Conservation (phyloP, 1,140 invertebrate species). For the Drosophila burlai region DNA sequence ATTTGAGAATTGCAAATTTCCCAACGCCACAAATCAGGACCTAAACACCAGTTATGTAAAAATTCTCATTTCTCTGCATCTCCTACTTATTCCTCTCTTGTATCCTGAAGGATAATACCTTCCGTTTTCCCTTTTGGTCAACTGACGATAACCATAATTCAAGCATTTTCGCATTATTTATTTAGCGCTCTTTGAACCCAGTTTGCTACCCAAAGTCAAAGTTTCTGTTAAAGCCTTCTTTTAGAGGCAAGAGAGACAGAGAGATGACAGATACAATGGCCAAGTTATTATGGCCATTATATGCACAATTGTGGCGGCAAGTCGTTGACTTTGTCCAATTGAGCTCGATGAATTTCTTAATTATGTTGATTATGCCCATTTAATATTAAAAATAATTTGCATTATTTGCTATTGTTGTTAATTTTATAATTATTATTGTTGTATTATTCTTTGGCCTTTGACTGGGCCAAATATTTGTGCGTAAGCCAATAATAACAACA, state of each 20-base stretch:
- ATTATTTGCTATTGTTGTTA: slow-evolving; percentile 37
- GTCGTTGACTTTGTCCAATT: slow-evolving; percentile 71
- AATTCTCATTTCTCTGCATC: background rate
- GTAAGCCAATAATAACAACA: slow-evolving; percentile 1
- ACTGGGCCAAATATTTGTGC: slow-evolving; percentile 40
- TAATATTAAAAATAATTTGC: slow-evolving; percentile 47
- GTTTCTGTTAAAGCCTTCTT: slow-evolving; percentile 9
- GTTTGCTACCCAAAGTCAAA: slow-evolving; percentile 11
- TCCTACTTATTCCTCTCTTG: background rate
- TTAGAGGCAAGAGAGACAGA: background rate
- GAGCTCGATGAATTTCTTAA: slow-evolving; percentile 75
- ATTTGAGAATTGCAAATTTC: background rate
- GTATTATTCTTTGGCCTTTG: slow-evolving; percentile 20
- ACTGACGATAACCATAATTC: slow-evolving; percentile 23
- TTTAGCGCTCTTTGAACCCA: slow-evolving; percentile 33
- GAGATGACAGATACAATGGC: slow-evolving; percentile 16
- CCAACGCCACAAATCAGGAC: background rate
- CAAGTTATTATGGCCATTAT: slow-evolving; percentile 24
- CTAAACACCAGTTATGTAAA: background rate
- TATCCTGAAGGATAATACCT: slow-evolving; percentile 1
- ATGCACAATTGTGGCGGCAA: slow-evolving; percentile 8
- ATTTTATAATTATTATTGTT: slow-evolving; percentile 41
- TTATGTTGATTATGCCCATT: slow-evolving; percentile 48
- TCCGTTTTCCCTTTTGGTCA: slow-evolving; percentile 1
- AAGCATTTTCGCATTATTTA: slow-evolving; percentile 44